Percentiles rank a stretch among this genome's conserved stretches.
These are phyloP conservation scores for Notothenia rossii DNA, from an alignment of 2,113 vertebrate genomes.

Conservation along the genomic window DNA sequence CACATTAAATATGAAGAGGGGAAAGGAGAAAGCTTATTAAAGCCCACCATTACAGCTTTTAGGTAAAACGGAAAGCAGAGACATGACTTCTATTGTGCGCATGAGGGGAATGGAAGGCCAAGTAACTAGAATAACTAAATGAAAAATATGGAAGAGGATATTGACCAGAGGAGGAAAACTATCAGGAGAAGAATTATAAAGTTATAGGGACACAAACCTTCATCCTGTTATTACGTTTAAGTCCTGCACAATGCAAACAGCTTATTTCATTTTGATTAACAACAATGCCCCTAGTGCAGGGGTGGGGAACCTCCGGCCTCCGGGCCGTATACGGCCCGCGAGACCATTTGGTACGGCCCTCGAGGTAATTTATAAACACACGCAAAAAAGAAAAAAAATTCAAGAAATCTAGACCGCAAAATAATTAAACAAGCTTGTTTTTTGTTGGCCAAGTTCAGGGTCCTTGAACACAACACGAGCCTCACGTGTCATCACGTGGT, in stretches of 20 bases:
- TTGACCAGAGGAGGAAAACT: background rate
- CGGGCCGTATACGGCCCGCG: no score
- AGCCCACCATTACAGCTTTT: background rate
- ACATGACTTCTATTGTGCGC: background rate
- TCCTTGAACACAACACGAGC: no score
- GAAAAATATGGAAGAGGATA: background rate
- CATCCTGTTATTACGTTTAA: slow-evolving; percentile 17
- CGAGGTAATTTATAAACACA: no score
- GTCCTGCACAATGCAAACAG: slow-evolving; percentile 21
- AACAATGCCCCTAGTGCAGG: slow-evolving; percentile 26
- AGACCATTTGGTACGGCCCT: no score
- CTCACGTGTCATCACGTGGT: no score
- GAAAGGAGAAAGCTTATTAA: background rate
- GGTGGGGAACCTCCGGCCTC: no score
- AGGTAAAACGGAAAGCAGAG: background rate
- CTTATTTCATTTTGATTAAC: slow-evolving; percentile 52
- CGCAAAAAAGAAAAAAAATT: no score
- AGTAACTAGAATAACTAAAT: background rate
- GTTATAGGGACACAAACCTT: background rate
- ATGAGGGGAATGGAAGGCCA: background rate
- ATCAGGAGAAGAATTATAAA: background rate
- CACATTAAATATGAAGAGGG: background rate
- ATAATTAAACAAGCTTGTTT: no score
- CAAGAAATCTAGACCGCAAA: no score
- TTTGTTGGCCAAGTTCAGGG: no score